Percentiles rank a stretch among this genome's conserved stretches.
These are phyloP conservation scores for Metacarcinus magister DNA, from an alignment of 2,888 invertebrate species.

Conservation along the genomic window DNA sequence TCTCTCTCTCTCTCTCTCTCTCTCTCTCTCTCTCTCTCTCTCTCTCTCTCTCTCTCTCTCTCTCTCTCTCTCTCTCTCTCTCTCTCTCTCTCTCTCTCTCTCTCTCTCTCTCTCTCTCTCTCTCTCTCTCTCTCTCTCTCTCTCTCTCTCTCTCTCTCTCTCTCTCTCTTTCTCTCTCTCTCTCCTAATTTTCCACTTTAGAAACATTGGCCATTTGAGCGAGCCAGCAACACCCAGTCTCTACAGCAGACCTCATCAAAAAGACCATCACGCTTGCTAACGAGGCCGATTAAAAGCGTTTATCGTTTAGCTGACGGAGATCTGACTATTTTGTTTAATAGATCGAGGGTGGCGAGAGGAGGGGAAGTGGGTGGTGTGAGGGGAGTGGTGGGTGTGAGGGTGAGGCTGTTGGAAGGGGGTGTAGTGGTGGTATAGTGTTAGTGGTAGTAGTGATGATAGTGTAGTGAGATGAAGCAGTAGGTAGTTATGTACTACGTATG, in stretches of 20 bases:
- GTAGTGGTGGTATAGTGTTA: not conserved
- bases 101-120: constrained; percentile 3
- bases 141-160: constrained; percentile 67
- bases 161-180: constrained; percentile 72
- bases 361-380: not conserved
- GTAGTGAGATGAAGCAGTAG: not conserved
- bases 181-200: constrained; percentile 69
- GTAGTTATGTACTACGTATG: too few species aligned
- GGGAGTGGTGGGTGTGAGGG: not conserved
- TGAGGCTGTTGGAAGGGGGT: not conserved
- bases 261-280: constrained; percentile 69
- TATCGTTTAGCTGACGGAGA: constrained; percentile 69
- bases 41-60: constrained; percentile 60
- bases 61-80: constrained; percentile 67
- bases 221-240: constrained; percentile 64
- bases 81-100: constrained; percentile 37
- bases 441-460: not conserved
- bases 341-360: not conserved
- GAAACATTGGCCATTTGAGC: constrained; percentile 62
- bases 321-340: constrained; percentile 64
- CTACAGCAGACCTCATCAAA: constrained; percentile 60
- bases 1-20: constrained; percentile 34
- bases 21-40: constrained; percentile 33
- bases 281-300: constrained; percentile 68
- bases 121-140: constrained; percentile 12